Evolutionary conservation across 1,140 invertebrate species (phyloP).

Genomic region (Ceratosolen solmsi): DNA sequence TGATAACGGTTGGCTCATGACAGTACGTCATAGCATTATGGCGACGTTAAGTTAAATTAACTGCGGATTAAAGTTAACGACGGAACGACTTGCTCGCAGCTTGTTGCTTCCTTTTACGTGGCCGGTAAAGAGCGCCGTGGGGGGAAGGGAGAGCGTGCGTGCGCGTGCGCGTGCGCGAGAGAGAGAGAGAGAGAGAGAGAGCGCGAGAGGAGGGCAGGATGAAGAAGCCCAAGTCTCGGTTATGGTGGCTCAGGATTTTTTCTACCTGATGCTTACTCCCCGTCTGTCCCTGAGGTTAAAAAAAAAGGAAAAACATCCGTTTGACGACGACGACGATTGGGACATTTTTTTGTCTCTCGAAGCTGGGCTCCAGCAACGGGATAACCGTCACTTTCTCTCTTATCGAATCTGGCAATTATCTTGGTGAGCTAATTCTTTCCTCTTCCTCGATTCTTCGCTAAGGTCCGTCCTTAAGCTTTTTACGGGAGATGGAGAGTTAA

Average conservation of each 20-base stretch:
- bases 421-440: not conserved
- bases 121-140: constrained; percentile 8
- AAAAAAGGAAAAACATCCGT: too few relatives aligned
- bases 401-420: not conserved
- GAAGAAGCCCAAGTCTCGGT: not conserved
- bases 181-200: too few relatives aligned
- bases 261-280: not conserved
- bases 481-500: not conserved
- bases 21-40: constrained; percentile 57
- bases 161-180: too few relatives aligned
- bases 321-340: too few relatives aligned
- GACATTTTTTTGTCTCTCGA: too few relatives aligned
- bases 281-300: not conserved
- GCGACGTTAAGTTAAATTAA: constrained; percentile 63
- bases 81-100: constrained; percentile 60
- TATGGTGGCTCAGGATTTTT: constrained; percentile 43
- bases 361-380: not conserved
- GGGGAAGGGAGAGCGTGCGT: too few relatives aligned
- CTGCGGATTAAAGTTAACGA: constrained; percentile 62
- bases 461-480: not conserved
- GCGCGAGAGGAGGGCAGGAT: too few relatives aligned
- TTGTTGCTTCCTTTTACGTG: constrained; percentile 58
- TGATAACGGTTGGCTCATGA: constrained; percentile 15
- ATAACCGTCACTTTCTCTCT: not conserved
- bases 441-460: too few relatives aligned